Evolutionary conservation across 2,888 invertebrate species (phyloP).

Genomic region (Uropetala carovei): DNA sequence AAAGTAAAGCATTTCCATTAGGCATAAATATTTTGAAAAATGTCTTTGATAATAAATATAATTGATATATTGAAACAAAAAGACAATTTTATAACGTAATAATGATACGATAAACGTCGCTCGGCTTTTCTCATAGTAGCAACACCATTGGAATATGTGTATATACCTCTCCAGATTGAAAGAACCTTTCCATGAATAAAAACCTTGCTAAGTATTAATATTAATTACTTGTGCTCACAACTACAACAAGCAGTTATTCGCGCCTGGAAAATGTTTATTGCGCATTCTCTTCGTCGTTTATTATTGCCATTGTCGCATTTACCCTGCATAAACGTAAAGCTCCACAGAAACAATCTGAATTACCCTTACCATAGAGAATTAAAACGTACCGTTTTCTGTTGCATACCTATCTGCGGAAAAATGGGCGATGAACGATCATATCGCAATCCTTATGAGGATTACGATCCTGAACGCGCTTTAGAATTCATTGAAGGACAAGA

Average conservation of each 20-base stretch:
- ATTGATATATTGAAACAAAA: too few species aligned
- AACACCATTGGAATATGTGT: too few species aligned
- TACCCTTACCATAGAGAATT: background rate
- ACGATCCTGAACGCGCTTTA: conserved; percentile 72
- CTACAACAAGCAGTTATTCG: background rate
- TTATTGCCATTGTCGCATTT: background rate
- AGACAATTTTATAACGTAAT: too few species aligned
- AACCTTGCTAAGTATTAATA: too few species aligned
- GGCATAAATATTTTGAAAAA: too few species aligned
- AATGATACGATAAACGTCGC: too few species aligned
- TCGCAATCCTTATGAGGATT: conserved; percentile 77
- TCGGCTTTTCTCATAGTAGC: too few species aligned
- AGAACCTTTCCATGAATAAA: too few species aligned
- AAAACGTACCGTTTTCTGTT: conserved; percentile 1
- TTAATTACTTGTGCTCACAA: background rate
- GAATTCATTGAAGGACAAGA: conserved; percentile 72
- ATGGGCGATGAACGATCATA: conserved; percentile 71
- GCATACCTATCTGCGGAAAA: background rate
- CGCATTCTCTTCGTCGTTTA: background rate
- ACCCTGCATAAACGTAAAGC: background rate
- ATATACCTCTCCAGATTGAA: too few species aligned
- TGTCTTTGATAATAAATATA: too few species aligned
- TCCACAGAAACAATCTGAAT: background rate
- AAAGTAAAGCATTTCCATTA: too few species aligned
- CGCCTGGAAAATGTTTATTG: background rate